Evolutionary conservation across 2,888 invertebrate species (phyloP), one percentile per base, ranked within the genome.

Genomic region (Stenoptilia bipunctidactyla): DNA sequence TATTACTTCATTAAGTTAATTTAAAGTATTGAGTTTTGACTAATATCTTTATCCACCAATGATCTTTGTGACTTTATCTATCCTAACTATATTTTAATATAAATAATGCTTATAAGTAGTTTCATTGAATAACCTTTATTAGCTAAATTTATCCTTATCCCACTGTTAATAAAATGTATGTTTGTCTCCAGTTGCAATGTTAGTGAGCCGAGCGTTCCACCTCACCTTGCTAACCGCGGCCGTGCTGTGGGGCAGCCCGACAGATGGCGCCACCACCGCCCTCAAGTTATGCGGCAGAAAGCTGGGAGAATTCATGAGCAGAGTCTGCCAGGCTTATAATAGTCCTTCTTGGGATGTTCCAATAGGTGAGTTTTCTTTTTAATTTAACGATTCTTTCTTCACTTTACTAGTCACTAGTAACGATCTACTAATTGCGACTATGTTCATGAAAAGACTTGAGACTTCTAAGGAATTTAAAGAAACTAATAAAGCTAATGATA

Each of bases 271-370:
- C 12, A 52, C 69, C 27, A 47, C 67, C 2, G 50, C 66, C n/a
- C 60, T 73, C 44, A 75, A 73, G 45, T 58, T 82, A 37, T 83
- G 82, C 53, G 83, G 83, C 15, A 61, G 82, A 13, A 65, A 68
- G 42, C 74, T 82, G 45, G 68, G 80, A 45, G 73, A 79, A 44
- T 62, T 74, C 51, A 76, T 82, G 76, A 73, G 70, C 57, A 61
- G 63, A 43, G 69, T 83, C 44, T 85, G 80, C 61, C 72, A 72
- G 52, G 71, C 66, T 12, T 77, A 76, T 62, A 79, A 79, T 56
- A 74, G 80, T 49, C 80, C 83, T 15, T 53, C 73, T 40, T 79
- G 83, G 83, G 75, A 77, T 43, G 71, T 68, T 6, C 77, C 77
- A 27, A 74, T 76, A 61, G 76, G 76, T 76, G 48, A 45, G 25